A percentile compares a stretch with the other conserved stretches of the same genome.
Conservation (phyloP, 2,888 invertebrate species). For the Plusia festucae region DNA sequence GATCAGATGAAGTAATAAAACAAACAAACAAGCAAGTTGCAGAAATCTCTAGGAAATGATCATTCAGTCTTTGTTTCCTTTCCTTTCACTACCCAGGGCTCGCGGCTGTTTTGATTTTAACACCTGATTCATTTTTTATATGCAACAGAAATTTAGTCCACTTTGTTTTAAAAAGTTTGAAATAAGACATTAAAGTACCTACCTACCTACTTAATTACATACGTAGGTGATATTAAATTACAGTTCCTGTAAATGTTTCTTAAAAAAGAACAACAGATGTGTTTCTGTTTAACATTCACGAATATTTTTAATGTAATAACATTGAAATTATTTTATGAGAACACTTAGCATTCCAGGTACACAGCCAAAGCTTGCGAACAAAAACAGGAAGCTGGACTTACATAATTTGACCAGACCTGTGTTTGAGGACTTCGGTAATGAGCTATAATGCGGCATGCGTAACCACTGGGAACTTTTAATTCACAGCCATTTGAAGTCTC, state of each 20-base stretch:
- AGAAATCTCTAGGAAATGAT: constrained; percentile 77
- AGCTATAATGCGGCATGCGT: constrained; percentile 60
- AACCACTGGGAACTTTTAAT: constrained; percentile 58
- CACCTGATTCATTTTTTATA: constrained; percentile 61
- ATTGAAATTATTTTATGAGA: constrained; percentile 25
- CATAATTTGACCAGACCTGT: constrained; percentile 60
- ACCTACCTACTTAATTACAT: no score
- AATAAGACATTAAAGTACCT: no score
- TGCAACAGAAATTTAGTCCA: constrained; percentile 16
- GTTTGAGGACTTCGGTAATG: constrained; percentile 64
- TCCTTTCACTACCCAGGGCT: constrained; percentile 71
- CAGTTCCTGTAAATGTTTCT: background rate
- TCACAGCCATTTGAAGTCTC: constrained; percentile 61
- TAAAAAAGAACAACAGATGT: background rate
- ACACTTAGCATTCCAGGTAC: constrained; percentile 23
- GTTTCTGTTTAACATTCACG: background rate
- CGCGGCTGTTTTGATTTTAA: constrained; percentile 69
- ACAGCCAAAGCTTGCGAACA: constrained; percentile 33
- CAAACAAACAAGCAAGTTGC: constrained; percentile 59
- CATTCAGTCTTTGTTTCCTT: constrained; percentile 71
- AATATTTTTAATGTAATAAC: constrained; percentile 16
- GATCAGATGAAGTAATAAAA: constrained; percentile 59
- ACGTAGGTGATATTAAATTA: no score
- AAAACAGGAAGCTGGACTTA: constrained; percentile 64
- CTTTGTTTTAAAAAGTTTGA: no score